Conservation (phyloP, 1,140 invertebrate species). For the Mercenaria mercenaria region DNA sequence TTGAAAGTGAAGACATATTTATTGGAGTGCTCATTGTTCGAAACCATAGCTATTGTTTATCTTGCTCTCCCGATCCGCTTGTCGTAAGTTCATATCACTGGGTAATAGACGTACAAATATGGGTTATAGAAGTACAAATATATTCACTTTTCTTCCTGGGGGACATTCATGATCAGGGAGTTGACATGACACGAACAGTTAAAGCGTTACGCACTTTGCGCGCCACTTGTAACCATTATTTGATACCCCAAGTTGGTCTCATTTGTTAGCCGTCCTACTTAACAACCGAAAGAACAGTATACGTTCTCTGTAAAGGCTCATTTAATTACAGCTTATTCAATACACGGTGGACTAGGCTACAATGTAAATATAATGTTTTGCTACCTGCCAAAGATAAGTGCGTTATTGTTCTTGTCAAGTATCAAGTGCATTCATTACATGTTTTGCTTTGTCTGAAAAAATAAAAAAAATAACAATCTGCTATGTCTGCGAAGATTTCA, state of each 20-base stretch:
- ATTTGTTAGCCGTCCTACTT: neutral
- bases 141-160: neutral
- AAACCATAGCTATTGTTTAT: constrained; percentile 54
- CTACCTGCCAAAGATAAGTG: neutral
- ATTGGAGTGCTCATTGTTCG: neutral
- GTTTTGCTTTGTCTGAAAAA: too few species aligned
- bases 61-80: neutral
- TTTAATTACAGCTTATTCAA: neutral
- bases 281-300: neutral
- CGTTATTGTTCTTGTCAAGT: neutral
- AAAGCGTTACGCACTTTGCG: neutral
- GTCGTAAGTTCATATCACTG: neutral
- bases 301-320: neutral
- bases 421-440: neutral
- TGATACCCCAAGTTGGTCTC: constrained; percentile 19
- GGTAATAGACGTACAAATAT: neutral
- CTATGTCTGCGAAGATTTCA: too few species aligned
- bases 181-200: constrained; percentile 1
- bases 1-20: neutral
- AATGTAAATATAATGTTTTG: neutral
- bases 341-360: neutral
- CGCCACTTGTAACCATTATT: neutral
- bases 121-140: constrained; percentile 29
- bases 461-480: too few species aligned
- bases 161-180: neutral